A percentile compares a stretch with the other conserved stretches of the same genome.
These are phyloP conservation scores for Invenusta paracnida DNA, from an alignment of 2,888 invertebrate species.

Conservation along the genomic window DNA sequence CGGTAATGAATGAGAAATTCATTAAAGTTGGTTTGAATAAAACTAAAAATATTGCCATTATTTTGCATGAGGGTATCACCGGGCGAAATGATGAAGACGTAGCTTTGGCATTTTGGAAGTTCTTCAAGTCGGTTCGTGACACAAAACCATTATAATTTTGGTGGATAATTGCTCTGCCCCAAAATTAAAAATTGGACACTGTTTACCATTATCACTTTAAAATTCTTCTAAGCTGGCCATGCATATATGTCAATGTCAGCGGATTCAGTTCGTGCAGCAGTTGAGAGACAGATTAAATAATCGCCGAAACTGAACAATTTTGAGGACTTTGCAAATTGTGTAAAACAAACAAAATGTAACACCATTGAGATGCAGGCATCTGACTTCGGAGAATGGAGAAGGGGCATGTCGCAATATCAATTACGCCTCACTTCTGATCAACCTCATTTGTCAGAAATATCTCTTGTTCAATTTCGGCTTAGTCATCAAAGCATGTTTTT, in stretches of 20 bases:
- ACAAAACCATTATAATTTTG: slow-evolving; percentile 41
- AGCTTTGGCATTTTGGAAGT: slow-evolving; percentile 38
- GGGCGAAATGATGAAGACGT: slow-evolving; percentile 44
- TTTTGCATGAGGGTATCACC: slow-evolving; percentile 45
- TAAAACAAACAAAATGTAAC: slow-evolving; percentile 39
- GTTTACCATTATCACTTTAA: slow-evolving; percentile 31
- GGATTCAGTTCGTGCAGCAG: slow-evolving; percentile 43
- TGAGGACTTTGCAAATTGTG: slow-evolving; percentile 13
- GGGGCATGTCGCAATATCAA: slow-evolving; percentile 35
- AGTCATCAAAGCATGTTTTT: slow-evolving; percentile 3
- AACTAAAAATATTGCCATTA: slow-evolving; percentile 31
- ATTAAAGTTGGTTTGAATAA: slow-evolving; percentile 37
- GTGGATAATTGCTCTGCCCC: slow-evolving; percentile 46
- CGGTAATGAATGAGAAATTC: slow-evolving; percentile 34
- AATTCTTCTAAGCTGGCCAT: slow-evolving; percentile 25
- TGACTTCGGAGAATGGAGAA: slow-evolving; percentile 31
- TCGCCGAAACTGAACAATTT: slow-evolving; percentile 12
- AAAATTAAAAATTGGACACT: no score
- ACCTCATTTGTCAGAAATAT: slow-evolving; percentile 27
- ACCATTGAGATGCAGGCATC: slow-evolving; percentile 37
- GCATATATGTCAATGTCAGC: slow-evolving; percentile 10
- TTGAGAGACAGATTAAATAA: slow-evolving; percentile 41
- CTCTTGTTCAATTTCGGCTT: not conserved
- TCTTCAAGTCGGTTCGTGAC: slow-evolving; percentile 36
- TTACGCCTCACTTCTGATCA: slow-evolving; percentile 22